These are phyloP conservation scores for Xestoiulus laeticollis DNA, from an alignment of 2,888 invertebrate genomes.

Conservation along the genomic window DNA sequence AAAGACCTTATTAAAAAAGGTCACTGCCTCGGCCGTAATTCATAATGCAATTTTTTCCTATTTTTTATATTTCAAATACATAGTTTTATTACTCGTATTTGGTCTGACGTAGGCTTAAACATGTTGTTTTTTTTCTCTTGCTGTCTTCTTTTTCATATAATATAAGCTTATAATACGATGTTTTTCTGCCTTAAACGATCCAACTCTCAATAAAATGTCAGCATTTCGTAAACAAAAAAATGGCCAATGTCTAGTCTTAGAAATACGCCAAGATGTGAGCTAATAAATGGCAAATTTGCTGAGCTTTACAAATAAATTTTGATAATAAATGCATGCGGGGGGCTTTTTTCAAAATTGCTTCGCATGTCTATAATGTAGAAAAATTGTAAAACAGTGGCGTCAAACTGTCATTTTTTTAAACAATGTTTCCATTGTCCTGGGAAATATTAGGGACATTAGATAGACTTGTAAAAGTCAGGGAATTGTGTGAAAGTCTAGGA, in stretches of 20 bases:
- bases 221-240: not conserved
- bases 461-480: too few species aligned
- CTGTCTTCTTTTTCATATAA: not conserved
- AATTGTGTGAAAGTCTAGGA: too few species aligned
- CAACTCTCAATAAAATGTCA: slow-evolving; percentile 20
- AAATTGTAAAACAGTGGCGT: too few species aligned
- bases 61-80: not conserved
- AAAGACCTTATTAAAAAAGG: slow-evolving; percentile 34
- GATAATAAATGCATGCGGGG: not conserved
- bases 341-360: not conserved
- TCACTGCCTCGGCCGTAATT: not conserved
- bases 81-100: not conserved
- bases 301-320: not conserved
- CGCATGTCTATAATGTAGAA: too few species aligned
- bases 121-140: not conserved
- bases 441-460: too few species aligned
- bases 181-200: slow-evolving; percentile 28
- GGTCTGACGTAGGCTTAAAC: not conserved
- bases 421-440: too few species aligned
- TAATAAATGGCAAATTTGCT: not conserved
- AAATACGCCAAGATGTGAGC: not conserved
- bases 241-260: not conserved
- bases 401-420: too few species aligned
- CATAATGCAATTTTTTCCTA: not conserved
- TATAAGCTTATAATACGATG: not conserved